A percentile compares a stretch with the other conserved stretches of the same genome.
These are phyloP conservation scores for honey bee (Apis mellifera) DNA, from an alignment of 1,140 invertebrate species.

Conservation along the genomic window DNA sequence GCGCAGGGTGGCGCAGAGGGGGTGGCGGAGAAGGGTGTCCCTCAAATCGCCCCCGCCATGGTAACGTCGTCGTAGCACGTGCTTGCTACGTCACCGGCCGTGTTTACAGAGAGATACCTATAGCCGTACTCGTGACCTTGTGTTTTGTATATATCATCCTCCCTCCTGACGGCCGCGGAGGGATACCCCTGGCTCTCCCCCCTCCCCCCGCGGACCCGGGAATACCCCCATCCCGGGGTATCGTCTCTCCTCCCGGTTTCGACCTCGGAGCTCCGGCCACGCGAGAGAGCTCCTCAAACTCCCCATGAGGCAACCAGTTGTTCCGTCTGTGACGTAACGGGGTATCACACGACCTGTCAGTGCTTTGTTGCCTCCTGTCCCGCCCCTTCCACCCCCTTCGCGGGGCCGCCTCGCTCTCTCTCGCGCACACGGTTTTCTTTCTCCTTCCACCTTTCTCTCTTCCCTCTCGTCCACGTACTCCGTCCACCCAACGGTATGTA, in stretches of 20 bases:
- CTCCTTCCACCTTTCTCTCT: slow-evolving; percentile 23
- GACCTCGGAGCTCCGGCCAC: slow-evolving; percentile 43
- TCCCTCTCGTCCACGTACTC: slow-evolving; percentile 22
- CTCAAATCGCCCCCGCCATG: slow-evolving; percentile 48
- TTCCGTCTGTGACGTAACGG: slow-evolving; percentile 77
- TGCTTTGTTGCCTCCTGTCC: slow-evolving; percentile 54
- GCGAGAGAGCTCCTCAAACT: slow-evolving; percentile 58
- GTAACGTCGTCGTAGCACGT: slow-evolving; percentile 71
- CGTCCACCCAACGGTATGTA: slow-evolving; percentile 14
- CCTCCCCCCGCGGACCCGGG: slow-evolving; percentile 65
- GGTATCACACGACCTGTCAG: slow-evolving; percentile 76
- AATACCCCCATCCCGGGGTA: slow-evolving; percentile 61
- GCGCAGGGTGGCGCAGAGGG: slow-evolving; percentile 21
- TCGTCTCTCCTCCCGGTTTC: slow-evolving; percentile 59
- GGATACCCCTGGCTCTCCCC: slow-evolving; percentile 58
- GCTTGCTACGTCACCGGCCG: slow-evolving; percentile 74
- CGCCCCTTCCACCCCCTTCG: not conserved
- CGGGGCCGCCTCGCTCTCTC: not conserved
- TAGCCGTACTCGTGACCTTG: slow-evolving; percentile 78
- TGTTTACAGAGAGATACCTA: slow-evolving; percentile 77
- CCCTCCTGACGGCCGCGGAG: slow-evolving; percentile 57
- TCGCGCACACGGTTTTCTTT: slow-evolving; percentile 6
- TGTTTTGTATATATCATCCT: slow-evolving; percentile 78
- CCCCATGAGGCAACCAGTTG: slow-evolving; percentile 72
- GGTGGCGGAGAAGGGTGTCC: slow-evolving; percentile 48